Conservation (phyloP, 1,140 invertebrate genomes). For the Hyles euphorbiae region DNA sequence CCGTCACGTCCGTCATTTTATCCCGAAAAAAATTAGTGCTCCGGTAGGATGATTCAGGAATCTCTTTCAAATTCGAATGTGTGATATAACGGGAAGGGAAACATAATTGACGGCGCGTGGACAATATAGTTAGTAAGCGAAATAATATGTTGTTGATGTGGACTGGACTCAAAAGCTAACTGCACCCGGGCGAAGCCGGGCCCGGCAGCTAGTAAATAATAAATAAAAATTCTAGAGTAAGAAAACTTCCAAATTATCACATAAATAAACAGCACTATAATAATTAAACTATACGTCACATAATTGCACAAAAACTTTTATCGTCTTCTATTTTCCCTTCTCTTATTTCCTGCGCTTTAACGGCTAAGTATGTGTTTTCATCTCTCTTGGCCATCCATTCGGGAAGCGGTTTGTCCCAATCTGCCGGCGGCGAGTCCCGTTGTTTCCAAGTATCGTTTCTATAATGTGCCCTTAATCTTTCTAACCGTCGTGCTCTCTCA, state of each 20-base stretch:
- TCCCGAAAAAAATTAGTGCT: too few species aligned
- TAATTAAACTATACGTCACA: conserved; percentile 34
- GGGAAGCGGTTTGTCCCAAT: conserved; percentile 88
- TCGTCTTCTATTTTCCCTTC: conserved; percentile 57
- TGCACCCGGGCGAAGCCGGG: too few species aligned
- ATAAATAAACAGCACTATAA: neutral
- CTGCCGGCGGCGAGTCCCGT: conserved; percentile 82
- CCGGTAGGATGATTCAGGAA: too few species aligned
- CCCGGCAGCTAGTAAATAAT: too few species aligned
- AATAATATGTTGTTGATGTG: too few species aligned
- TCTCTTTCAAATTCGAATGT: too few species aligned
- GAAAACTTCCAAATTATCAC: neutral
- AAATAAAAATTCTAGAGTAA: too few species aligned
- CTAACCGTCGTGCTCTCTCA: conserved; percentile 79
- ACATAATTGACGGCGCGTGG: too few species aligned
- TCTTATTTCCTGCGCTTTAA: conserved; percentile 79
- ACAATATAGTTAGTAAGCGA: too few species aligned
- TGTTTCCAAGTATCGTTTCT: conserved; percentile 87
- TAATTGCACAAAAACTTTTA: conserved; percentile 53
- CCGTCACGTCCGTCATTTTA: too few species aligned
- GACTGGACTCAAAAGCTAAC: too few species aligned
- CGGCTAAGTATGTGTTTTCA: conserved; percentile 79
- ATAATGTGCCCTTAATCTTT: conserved; percentile 80
- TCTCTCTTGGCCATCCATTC: conserved; percentile 82
- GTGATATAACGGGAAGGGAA: too few species aligned